Base-by-base conservation (phyloP, 2,797 vertebrate species). In the Cynopterus sphinx region DNA sequence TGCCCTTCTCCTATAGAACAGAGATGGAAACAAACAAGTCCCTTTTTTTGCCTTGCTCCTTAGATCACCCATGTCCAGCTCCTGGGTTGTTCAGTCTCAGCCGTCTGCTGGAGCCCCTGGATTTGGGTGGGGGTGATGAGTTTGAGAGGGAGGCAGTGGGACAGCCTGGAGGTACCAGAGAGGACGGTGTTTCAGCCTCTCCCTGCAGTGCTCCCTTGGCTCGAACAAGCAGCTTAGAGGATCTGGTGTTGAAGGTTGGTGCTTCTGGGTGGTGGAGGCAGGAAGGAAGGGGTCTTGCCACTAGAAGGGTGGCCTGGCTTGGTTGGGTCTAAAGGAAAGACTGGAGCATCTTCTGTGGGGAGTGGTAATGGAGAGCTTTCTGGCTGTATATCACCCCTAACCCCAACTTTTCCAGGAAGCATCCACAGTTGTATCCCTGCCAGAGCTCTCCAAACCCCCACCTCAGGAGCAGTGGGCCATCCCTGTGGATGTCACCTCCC, bases 151-250 rank as follows among this genome's bases (percentile, higher is more conserved):
- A 83, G 61, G 49, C 91, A 16, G 61, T 28, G 19, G 94, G 84
- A 81, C 84, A 85, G 75, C 86, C 70, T 28, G 91, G 75, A 9
- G 51, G 63, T 28, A 59, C 75, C 24, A 22, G 33, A 55, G 85
- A 33, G 55, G 82, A 90, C 24, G 1, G 39, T 3, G 33, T 5
- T 8, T 17, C 87, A 1, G 55, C 85, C 26, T 43, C 92, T 49
- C 51, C 94, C 39, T 43, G 43, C 78, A 57, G 71, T 11, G 71
- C n/a, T 21, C 98, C 98, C 81, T 94, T 99, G 65, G 98, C 97
- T 24, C 98, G 99, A 97, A 98, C 99, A 31, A 99, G 99, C 98
- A 99, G 99, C 91, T 98, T 99, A 24, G 99, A 99, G 92, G 99
- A 99, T 61, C 97, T 99, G 39, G 99, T 99, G 67, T 98, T 99